Evolutionary conservation across 2,797 vertebrate genomes (phyloP), one percentile per base, ranked within the genome.

Genomic region (Bradypodion ventrale): DNA sequence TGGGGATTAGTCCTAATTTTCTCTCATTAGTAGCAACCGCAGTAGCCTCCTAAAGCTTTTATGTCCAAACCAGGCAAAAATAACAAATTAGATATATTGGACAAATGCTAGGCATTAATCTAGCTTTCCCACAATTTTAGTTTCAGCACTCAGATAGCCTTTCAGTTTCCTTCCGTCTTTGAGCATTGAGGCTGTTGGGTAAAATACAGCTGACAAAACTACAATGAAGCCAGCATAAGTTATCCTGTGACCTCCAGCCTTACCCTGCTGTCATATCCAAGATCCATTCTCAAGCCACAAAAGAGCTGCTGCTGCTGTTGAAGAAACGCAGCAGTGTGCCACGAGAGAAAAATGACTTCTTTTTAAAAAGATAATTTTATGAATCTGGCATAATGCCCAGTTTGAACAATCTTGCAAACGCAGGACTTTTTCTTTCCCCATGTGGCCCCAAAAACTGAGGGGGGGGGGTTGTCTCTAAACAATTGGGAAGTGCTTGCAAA

Each of bases 231-330:
- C 25, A 37, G 40, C 80, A 76, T 89, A 85, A 92, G 89, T 85
- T 78, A 93, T 91, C 59, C 80, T 89, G 87, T 91, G 89, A 85
- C 86, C 90, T 93, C 87, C 87, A 84, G 0, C 0, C 40, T 93
- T 83, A 80, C 79, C 52, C 37, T 35, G 37, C 87, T 89, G 81
- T 88, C 94, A 94, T 77, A 16, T 25, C 83, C 84, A 89, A 89
- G 84, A 88, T 78, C 78, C 73, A 87, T 85, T 91, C 91, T 89
- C 68, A 27, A 88, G 78, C 75, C 87, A 80, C 73, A 87, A 89
- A 93, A 93, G 70, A 89, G 73, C 65, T 92, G 86, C 73, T 44
- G 84, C 78, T 92, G 86, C 37, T 23, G 56, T 74, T 75, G 77
- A 83, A 90, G 85, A 82, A 87, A 91, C 85, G 42, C 85, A 88